Evolutionary conservation across 2,113 vertebrate species (phyloP).

Genomic region (Salminus brasiliensis): DNA sequence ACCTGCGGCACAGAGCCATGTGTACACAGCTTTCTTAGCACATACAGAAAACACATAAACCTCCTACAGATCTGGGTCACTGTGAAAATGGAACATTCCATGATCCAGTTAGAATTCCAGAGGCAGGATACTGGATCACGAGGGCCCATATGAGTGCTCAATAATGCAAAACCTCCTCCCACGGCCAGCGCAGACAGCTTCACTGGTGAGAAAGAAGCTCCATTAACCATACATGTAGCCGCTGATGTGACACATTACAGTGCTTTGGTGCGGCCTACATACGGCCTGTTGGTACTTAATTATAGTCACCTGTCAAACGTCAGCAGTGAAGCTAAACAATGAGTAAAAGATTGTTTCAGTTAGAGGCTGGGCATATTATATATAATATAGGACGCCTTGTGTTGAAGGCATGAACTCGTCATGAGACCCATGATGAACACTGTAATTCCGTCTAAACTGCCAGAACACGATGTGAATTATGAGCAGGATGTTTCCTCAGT

Average conservation of each 20-base stretch:
- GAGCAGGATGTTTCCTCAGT: neutral
- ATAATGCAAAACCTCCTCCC: slow-evolving; percentile 30
- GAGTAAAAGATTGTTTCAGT: neutral
- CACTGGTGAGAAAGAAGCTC: neutral
- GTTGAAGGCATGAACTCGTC: neutral
- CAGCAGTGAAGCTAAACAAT: neutral
- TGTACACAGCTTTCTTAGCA: neutral
- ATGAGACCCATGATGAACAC: neutral
- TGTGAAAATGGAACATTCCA: slow-evolving; percentile 29
- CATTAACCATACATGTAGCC: slow-evolving; percentile 13
- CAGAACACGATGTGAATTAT: neutral
- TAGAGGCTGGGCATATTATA: neutral
- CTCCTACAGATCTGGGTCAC: slow-evolving; percentile 45
- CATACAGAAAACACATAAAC: slow-evolving; percentile 45
- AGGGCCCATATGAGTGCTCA: slow-evolving; percentile 21
- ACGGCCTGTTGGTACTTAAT: neutral
- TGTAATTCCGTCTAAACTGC: neutral
- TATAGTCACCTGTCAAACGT: slow-evolving; percentile 11
- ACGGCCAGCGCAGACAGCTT: neutral
- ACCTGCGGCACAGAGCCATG: neutral
- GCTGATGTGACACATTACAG: slow-evolving; percentile 27
- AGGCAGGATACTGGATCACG: slow-evolving; percentile 40
- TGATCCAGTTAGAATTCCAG: slow-evolving; percentile 37
- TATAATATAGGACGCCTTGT: neutral
- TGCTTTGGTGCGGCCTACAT: neutral